Percentiles rank a stretch among this genome's conserved stretches.
These are phyloP conservation scores for Drosophila flavopinicola DNA, from an alignment of 2,888 invertebrate genomes.

Conservation along the genomic window DNA sequence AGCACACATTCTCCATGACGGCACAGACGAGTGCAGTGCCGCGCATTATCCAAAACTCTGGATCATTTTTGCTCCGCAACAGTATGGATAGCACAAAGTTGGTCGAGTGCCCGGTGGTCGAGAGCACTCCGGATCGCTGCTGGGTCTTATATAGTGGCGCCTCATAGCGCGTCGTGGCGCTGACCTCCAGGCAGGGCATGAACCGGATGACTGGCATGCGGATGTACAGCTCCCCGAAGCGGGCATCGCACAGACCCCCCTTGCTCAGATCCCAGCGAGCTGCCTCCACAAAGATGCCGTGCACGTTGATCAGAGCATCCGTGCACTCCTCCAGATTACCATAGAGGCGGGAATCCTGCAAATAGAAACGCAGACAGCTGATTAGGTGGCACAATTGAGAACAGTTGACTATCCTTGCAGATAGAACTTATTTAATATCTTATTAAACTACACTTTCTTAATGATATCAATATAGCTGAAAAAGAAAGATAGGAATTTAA, in stretches of 20 bases:
- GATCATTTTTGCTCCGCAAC: constrained; percentile 87
- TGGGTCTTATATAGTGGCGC: constrained; percentile 95
- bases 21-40: constrained; percentile 94
- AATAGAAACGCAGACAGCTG: constrained; percentile 6
- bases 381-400: no score
- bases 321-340: constrained; percentile 85
- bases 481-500: no score
- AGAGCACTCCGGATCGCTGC: constrained; percentile 92
- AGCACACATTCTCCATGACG: constrained; percentile 87
- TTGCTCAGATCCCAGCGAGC: constrained; percentile 91
- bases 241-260: constrained; percentile 90
- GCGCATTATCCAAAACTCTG: constrained; percentile 94
- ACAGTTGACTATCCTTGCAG: no score
- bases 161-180: constrained; percentile 74
- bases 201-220: constrained; percentile 82
- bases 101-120: constrained; percentile 96
- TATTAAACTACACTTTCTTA: no score
- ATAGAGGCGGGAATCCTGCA: constrained; percentile 85
- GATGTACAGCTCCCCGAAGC: constrained; percentile 85
- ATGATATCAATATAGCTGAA: no score
- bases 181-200: constrained; percentile 80
- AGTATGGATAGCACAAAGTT: constrained; percentile 94
- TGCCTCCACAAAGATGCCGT: constrained; percentile 94
- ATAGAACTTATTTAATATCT: no score
- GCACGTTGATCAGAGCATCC: constrained; percentile 89